Percentiles rank a stretch among this genome's conserved stretches.
These are phyloP conservation scores for Diachasmimorpha longicaudata DNA, from an alignment of 1,140 invertebrate genomes.

Conservation along the genomic window DNA sequence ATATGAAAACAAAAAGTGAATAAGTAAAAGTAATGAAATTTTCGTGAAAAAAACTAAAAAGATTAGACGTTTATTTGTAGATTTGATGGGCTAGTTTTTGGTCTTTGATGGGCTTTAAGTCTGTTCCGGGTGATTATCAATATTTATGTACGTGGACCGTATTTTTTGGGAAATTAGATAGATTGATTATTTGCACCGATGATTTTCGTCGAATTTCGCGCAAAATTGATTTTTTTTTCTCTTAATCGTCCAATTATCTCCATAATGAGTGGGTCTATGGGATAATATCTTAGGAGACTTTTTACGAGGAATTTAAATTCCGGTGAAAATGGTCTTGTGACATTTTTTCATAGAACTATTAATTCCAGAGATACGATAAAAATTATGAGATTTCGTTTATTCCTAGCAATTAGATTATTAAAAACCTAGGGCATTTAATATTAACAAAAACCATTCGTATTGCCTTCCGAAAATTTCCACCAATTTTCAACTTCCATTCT, in stretches of 20 bases:
- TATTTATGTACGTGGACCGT: not conserved
- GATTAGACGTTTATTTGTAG: not conserved
- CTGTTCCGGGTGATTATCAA: too few species aligned
- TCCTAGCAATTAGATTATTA: conserved; percentile 51
- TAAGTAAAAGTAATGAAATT: conserved; percentile 10
- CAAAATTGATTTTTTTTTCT: not conserved
- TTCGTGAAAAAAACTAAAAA: conserved; percentile 23
- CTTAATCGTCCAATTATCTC: too few species aligned
- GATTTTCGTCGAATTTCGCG: not conserved
- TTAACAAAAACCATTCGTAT: conserved; percentile 41
- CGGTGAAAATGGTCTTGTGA: too few species aligned
- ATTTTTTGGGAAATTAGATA: conserved; percentile 4
- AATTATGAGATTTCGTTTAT: conserved; percentile 15
- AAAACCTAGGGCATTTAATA: conserved; percentile 51
- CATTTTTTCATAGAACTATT: too few species aligned
- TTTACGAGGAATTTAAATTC: too few species aligned
- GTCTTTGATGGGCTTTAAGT: too few species aligned
- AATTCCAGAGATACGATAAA: not conserved
- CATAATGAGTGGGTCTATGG: too few species aligned
- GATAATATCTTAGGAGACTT: too few species aligned
- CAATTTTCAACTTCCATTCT: conserved; percentile 30
- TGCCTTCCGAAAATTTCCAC: conserved; percentile 42
- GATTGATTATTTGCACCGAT: not conserved
- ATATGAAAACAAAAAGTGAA: conserved; percentile 43
- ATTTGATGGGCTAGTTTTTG: too few species aligned